Conservation (phyloP, 2,797 vertebrate species). For the Rhodeus uyekii region DNA sequence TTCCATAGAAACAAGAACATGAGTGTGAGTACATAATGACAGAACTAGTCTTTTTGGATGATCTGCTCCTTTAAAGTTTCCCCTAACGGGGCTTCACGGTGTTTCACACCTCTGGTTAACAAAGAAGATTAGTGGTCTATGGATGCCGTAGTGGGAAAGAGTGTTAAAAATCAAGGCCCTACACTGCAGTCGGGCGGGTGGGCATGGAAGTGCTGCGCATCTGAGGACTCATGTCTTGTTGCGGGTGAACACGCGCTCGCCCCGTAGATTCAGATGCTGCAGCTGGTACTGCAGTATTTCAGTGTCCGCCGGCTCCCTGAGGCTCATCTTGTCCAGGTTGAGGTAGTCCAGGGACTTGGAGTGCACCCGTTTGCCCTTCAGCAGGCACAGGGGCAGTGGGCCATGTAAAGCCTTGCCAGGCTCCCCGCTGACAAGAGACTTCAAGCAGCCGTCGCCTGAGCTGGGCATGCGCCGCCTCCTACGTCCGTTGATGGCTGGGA, state of each 20-base stretch:
- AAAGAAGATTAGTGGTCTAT: conserved; percentile 59
- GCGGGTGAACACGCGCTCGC: conserved; percentile 87
- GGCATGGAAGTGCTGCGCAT: conserved; percentile 35
- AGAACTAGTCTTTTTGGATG: not conserved
- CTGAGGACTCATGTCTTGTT: conserved; percentile 86
- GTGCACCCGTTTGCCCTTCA: conserved; percentile 90
- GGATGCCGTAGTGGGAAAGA: conserved; percentile 58
- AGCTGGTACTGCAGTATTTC: conserved; percentile 94
- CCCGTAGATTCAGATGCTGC: conserved; percentile 91
- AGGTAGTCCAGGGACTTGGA: conserved; percentile 99
- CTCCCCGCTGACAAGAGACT: conserved; percentile 79
- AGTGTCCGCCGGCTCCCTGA: conserved; percentile 91
- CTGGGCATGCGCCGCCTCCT: conserved; percentile 90
- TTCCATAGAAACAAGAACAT: not conserved
- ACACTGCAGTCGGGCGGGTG: conserved; percentile 62
- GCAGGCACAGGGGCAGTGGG: conserved; percentile 88
- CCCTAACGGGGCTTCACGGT: conserved; percentile 18
- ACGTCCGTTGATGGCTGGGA: conserved; percentile 87
- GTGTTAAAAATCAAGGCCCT: conserved; percentile 55
- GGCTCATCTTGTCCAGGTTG: conserved; percentile 94
- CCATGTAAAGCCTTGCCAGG: conserved; percentile 82
- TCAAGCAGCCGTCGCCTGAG: conserved; percentile 89
- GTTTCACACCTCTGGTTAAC: conserved; percentile 43
- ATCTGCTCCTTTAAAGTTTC: not conserved
- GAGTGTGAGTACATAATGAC: not conserved